Evolutionary conservation across 2,797 vertebrate species (phyloP).

Genomic region (Clarias laeviceps): DNA sequence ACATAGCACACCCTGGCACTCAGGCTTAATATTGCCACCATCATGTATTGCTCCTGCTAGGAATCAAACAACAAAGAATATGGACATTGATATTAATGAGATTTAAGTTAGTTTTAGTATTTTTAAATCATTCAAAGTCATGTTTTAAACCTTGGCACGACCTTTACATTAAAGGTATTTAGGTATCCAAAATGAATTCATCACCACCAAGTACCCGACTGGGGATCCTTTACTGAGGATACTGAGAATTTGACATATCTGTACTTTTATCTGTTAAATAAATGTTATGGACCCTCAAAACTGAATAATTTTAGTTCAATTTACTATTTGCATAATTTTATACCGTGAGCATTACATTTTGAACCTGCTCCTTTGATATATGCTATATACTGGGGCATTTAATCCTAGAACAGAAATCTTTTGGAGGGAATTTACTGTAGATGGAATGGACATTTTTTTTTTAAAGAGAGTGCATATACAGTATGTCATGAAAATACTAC

Average conservation of each 20-base stretch:
- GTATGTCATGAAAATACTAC: neutral
- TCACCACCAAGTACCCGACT: too few relatives aligned
- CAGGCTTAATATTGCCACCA: constrained; percentile 2
- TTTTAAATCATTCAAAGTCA: neutral
- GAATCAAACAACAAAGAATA: neutral
- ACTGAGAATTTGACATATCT: neutral
- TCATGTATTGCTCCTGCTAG: neutral
- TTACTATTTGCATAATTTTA: neutral
- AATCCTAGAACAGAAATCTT: neutral
- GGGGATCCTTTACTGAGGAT: too few relatives aligned
- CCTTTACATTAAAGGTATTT: neutral
- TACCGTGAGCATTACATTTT: neutral
- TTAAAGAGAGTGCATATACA: neutral
- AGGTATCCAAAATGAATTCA: too few relatives aligned
- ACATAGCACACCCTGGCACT: neutral
- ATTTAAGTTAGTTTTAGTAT: neutral
- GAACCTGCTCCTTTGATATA: neutral
- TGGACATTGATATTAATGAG: neutral
- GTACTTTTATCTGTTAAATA: neutral
- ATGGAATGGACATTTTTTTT: neutral
- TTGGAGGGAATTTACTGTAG: neutral
- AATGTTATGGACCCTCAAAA: neutral
- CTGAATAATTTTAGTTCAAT: neutral
- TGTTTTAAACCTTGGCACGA: neutral
- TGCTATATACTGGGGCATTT: neutral